Conservation (phyloP, 2,113 vertebrate species). For the Elaphurus davidianus region DNA sequence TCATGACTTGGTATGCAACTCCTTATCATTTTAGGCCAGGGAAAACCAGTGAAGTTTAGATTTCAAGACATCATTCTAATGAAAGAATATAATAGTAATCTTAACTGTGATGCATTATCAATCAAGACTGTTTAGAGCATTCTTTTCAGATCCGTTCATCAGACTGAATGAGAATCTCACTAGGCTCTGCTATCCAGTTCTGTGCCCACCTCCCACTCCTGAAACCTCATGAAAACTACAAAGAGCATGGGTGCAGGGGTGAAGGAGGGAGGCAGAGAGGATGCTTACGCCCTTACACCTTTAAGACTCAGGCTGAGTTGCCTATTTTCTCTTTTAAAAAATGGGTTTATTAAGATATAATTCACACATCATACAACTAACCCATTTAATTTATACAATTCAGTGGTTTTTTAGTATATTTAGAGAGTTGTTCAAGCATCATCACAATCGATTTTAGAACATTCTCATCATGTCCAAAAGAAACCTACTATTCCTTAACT, state of each 20-base stretch:
- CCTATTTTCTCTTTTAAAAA: neutral
- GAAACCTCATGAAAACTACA: neutral
- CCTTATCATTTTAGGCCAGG: neutral
- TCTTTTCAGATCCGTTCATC: neutral
- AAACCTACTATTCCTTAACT: neutral
- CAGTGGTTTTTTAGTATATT: neutral
- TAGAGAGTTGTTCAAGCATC: neutral
- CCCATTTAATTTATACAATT: neutral
- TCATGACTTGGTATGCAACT: neutral
- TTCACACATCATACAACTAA: neutral
- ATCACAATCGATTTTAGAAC: neutral
- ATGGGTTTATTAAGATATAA: neutral
- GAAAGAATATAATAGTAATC: neutral
- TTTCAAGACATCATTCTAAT: neutral
- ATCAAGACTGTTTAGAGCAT: neutral
- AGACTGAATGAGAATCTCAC: neutral
- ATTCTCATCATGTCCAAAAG: neutral
- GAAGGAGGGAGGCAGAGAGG: neutral
- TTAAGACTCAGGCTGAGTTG: neutral
- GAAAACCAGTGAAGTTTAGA: neutral
- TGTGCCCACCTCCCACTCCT: neutral
- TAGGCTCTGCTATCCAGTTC: neutral
- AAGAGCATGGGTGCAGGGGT: neutral
- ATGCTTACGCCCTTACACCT: neutral
- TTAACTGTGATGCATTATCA: neutral